Evolutionary conservation across 1,140 invertebrate genomes (phyloP).

Genomic region (Hylaeus volcanicus): DNA sequence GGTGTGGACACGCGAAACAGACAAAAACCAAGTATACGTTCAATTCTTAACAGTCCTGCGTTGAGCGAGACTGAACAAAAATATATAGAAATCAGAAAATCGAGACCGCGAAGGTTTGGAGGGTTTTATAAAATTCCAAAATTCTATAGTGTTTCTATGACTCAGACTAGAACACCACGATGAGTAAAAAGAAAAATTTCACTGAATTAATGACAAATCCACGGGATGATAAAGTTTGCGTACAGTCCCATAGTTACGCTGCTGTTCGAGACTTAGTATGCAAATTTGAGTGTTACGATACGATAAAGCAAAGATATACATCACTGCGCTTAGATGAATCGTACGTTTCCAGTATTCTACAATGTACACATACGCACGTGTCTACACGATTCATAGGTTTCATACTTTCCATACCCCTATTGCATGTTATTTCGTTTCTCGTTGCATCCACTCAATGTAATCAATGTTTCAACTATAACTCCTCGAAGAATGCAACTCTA

Average conservation of each 20-base stretch:
- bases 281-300: constrained; percentile 23
- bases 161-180: no score
- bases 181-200: not conserved
- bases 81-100: no score
- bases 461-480: constrained; percentile 83
- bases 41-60: no score
- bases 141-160: no score
- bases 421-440: constrained; percentile 9
- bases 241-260: not conserved
- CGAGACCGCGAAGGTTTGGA: no score
- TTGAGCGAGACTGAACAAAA: no score
- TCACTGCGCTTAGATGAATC: constrained; percentile 11
- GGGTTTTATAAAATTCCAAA: no score
- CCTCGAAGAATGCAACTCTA: constrained; percentile 96
- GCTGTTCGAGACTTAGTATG: constrained; percentile 2
- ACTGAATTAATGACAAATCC: not conserved
- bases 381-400: constrained; percentile 19
- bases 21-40: constrained; percentile 4
- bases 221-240: not conserved
- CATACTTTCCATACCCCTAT: constrained; percentile 28
- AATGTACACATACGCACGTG: constrained; percentile 48
- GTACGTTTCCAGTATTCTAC: constrained; percentile 52
- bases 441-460: not conserved
- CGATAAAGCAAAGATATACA: constrained; percentile 34
- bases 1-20: not conserved